Conservation (phyloP, 2,113 vertebrate genomes). For the Arothron firmamentum region DNA sequence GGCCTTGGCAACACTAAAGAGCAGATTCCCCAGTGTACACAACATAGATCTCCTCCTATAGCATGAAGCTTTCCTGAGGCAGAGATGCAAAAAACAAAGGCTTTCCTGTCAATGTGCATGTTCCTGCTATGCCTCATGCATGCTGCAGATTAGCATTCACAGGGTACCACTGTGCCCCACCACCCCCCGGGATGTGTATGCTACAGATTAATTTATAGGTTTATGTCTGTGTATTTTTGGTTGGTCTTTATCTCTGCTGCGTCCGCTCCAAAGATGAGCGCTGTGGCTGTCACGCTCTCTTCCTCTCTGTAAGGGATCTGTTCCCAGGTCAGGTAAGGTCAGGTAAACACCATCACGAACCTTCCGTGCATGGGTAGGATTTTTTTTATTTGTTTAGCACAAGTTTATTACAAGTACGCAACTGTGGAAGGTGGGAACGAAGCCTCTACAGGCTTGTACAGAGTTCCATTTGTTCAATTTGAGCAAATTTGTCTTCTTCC, state of each 20-base stretch:
- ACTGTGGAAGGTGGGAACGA: too few relatives aligned
- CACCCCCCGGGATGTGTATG: too few relatives aligned
- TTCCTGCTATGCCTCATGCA: slow-evolving; percentile 4
- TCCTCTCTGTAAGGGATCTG: slow-evolving; percentile 10
- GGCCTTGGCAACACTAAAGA: slow-evolving; percentile 4
- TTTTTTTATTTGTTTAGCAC: too few relatives aligned
- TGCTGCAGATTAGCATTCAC: slow-evolving; percentile 27
- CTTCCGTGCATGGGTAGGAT: slow-evolving; percentile 6
- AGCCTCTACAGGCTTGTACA: too few relatives aligned
- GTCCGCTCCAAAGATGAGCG: slow-evolving; percentile 10
- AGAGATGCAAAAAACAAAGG: background rate
- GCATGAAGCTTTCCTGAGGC: slow-evolving; percentile 20
- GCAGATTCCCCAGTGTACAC: slow-evolving; percentile 11
- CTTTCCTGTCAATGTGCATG: slow-evolving; percentile 4
- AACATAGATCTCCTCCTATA: slow-evolving; percentile 21
- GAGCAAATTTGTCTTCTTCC: background rate
- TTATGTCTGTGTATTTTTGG: slow-evolving; percentile 15
- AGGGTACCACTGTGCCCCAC: background rate
- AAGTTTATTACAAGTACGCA: too few relatives aligned
- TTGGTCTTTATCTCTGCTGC: slow-evolving; percentile 38
- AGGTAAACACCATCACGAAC: slow-evolving; percentile 45
- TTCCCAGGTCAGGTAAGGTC: too few relatives aligned
- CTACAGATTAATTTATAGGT: background rate
- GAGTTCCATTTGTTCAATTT: too few relatives aligned
- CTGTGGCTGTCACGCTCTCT: slow-evolving; percentile 42